These are phyloP conservation scores for Thunnus albacares DNA, from an alignment of 2,797 vertebrate genomes.

Conservation along the genomic window DNA sequence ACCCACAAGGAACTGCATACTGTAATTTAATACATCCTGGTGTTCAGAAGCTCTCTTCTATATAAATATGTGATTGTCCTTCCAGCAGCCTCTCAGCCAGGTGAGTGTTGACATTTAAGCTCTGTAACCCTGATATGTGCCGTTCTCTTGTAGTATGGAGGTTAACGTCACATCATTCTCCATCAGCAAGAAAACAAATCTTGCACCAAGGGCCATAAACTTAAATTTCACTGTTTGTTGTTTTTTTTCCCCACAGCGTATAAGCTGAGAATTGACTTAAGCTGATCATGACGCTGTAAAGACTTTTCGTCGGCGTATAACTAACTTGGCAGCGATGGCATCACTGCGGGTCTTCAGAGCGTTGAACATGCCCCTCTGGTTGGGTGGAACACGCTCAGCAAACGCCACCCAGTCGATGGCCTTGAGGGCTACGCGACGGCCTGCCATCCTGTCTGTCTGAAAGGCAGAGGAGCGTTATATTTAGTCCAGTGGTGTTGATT, in stretches of 20 bases:
- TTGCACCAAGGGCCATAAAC: background rate
- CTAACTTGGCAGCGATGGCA: constrained; percentile 90
- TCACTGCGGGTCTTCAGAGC: constrained; percentile 94
- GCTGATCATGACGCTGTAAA: background rate
- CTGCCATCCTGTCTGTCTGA: constrained; percentile 87
- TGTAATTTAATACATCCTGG: background rate
- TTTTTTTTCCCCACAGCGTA: background rate
- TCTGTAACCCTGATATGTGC: background rate
- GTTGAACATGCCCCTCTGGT: constrained; percentile 92
- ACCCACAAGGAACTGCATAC: background rate
- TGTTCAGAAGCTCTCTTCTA: background rate
- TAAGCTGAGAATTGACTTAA: too few relatives aligned
- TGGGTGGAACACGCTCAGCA: constrained; percentile 90
- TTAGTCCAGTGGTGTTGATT: background rate
- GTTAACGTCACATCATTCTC: background rate
- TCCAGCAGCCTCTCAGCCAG: background rate
- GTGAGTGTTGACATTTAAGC: background rate
- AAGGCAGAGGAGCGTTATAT: background rate
- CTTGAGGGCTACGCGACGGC: constrained; percentile 90
- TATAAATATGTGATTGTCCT: background rate
- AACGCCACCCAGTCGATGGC: constrained; percentile 96
- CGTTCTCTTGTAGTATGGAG: background rate
- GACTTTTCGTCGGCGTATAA: constrained; percentile 9
- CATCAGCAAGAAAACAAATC: background rate
- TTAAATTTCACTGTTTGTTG: background rate